Evolutionary conservation across 2,113 vertebrate species (phyloP).

Genomic region (Pterocles burchelli): DNA sequence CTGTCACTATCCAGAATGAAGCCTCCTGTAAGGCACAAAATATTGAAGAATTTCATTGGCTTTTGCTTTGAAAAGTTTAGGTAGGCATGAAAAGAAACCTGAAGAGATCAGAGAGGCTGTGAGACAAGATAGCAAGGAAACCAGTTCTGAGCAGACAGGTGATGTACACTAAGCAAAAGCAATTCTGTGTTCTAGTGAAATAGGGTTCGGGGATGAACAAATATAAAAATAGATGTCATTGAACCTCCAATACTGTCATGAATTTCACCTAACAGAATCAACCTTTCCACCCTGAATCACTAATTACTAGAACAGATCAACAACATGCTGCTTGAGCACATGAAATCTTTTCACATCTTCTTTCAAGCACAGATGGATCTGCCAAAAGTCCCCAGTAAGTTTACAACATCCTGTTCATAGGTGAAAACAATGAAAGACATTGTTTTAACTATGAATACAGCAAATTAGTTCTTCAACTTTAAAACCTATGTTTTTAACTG

Average conservation of each 20-base stretch:
- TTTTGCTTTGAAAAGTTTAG: not conserved
- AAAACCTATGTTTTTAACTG: not conserved
- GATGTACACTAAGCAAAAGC: not conserved
- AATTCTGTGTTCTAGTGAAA: not conserved
- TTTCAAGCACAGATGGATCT: not conserved
- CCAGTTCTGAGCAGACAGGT: not conserved
- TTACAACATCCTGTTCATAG: not conserved
- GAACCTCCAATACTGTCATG: not conserved
- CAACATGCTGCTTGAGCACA: not conserved
- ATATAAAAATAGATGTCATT: not conserved
- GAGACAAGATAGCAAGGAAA: not conserved
- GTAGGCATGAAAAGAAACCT: not conserved
- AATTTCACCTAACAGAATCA: not conserved
- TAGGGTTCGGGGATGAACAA: not conserved
- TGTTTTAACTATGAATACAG: not conserved
- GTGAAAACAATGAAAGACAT: not conserved
- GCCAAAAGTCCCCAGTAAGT: not conserved
- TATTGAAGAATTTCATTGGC: not conserved
- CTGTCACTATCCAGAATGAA: not conserved
- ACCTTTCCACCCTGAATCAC: not conserved
- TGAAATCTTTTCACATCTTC: not conserved
- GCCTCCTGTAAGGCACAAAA: not conserved
- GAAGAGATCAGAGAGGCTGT: not conserved
- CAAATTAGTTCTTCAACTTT: not conserved
- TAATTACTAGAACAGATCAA: slow-evolving; percentile 33